phyloP scores from a whole-genome alignment of 2,888 invertebrate genomes.

The Julus scandinavius region DNA sequence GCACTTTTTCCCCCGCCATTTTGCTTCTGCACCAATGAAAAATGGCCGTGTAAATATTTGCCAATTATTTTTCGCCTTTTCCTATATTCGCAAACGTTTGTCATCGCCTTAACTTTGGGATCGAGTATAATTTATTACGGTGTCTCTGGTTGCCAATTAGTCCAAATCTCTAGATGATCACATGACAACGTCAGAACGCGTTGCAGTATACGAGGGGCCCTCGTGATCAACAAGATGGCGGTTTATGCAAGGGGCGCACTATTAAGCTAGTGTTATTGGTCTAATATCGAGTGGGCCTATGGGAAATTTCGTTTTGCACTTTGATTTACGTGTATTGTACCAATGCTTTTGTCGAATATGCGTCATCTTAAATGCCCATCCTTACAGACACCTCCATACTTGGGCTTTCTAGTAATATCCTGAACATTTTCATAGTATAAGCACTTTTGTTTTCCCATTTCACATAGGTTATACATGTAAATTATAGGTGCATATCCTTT shows the following conservation, averaged over 20 bases:
- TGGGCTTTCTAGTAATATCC: not conserved
- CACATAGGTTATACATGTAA: too few relatives aligned
- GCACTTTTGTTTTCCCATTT: not conserved
- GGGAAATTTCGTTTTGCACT: constrained; percentile 16
- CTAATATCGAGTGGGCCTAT: constrained; percentile 42
- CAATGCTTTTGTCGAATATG: constrained; percentile 30
- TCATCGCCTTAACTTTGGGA: constrained; percentile 18
- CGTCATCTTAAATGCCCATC: not conserved
- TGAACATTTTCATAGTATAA: not conserved
- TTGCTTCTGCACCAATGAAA: not conserved
- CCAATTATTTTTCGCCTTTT: constrained; percentile 17
- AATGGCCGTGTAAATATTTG: constrained; percentile 22
- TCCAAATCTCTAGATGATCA: constrained; percentile 29
- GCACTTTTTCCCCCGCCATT: not conserved
- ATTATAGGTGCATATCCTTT: too few relatives aligned
- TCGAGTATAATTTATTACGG: not conserved
- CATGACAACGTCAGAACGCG: constrained; percentile 6
- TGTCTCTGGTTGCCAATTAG: constrained; percentile 26
- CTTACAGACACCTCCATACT: not conserved
- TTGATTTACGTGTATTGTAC: constrained; percentile 1
- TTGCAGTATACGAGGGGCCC: not conserved
- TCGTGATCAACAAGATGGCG: constrained; percentile 12
- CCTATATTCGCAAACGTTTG: not conserved
- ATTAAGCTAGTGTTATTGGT: not conserved
- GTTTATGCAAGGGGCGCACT: not conserved